phyloP scores from a whole-genome alignment of 2,797 vertebrate genomes.

The Eulemur rubriventer region DNA sequence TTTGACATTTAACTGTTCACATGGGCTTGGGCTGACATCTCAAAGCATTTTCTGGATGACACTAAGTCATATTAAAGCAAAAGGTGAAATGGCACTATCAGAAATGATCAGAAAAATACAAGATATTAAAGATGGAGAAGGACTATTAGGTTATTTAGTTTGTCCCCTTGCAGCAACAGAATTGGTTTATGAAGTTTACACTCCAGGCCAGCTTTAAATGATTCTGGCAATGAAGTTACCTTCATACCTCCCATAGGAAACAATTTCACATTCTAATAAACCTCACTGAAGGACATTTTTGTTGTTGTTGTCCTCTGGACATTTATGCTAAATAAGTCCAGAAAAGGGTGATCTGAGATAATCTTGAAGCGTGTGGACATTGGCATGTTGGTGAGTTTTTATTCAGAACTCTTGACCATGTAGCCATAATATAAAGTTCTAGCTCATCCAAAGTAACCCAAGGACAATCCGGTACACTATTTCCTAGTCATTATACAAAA shows the following conservation, averaged over 20 bases:
- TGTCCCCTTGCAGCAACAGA: constrained; percentile 58
- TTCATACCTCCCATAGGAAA: constrained; percentile 72
- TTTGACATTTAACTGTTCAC: constrained; percentile 81
- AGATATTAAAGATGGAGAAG: constrained; percentile 71
- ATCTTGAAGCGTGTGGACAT: neutral
- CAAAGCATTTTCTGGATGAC: constrained; percentile 75
- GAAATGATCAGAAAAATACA: constrained; percentile 74
- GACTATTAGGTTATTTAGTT: constrained; percentile 67
- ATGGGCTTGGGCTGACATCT: constrained; percentile 71
- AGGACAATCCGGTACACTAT: neutral
- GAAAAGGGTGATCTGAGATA: constrained; percentile 10
- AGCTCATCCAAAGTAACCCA: neutral
- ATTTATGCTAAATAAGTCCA: constrained; percentile 23
- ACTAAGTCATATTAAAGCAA: constrained; percentile 77
- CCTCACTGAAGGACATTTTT: constrained; percentile 65
- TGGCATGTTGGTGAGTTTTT: neutral
- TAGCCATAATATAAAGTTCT: neutral
- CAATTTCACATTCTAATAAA: constrained; percentile 76
- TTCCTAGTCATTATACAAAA: neutral
- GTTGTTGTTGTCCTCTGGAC: constrained; percentile 25
- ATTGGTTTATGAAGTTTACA: constrained; percentile 76
- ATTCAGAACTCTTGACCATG: neutral
- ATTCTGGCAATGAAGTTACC: constrained; percentile 75
- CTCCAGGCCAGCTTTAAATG: constrained; percentile 79
- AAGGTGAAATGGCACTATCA: constrained; percentile 80